Base-by-base conservation (phyloP, 2,113 vertebrate genomes). In the Coptodon rendalli region DNA sequence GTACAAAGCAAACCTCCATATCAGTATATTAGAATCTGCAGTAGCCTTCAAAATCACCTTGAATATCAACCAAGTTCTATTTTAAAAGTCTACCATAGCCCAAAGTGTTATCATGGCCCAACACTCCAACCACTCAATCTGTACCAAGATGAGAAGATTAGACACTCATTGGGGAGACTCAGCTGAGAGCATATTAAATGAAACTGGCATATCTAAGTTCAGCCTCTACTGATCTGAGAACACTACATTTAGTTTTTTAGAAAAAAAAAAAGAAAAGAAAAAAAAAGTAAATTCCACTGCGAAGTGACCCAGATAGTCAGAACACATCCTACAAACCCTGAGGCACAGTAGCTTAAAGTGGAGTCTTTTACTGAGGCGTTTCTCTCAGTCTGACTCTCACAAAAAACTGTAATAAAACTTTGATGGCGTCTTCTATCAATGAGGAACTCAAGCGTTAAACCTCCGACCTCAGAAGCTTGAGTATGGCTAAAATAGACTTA, bases 231-330 rank as follows among this genome's bases (percentile, higher is more conserved):
- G 92, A 94, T 94, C 89, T 89, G 86, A 90, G 90, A 94, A 94
- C 71, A 89, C 85, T 92, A 81, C 66, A n/a, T 73, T 91, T 91
- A 78, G 66, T 82, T 92, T 91, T 84, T 89, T 73, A 10, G 4
- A 45, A 91, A 89, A 52, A 81, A 73, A 50, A 36, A 36, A 36
- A 7, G 2, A 66, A 12, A 36, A 63, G 0, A 36, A 66, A 66
- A n/a, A 31, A 6, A 40, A 68, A 79, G 12, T 87, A 89, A 92
- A 94, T 94, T 95, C 92, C 86, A 87, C 93, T 93, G 94, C 24
- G 56, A 91, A 95, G 89, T 95, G 94, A 95, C 95, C 95, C 94
- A 95, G 92, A 95, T 96, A 93, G 88, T 91, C 84, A 80, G 84
- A 95, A 91, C 92, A 86, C 89, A 92, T 90, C 86, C 91, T 81